phyloP scores from a whole-genome alignment of 2,888 invertebrate genomes.

The Ophonus ardosiacus region DNA sequence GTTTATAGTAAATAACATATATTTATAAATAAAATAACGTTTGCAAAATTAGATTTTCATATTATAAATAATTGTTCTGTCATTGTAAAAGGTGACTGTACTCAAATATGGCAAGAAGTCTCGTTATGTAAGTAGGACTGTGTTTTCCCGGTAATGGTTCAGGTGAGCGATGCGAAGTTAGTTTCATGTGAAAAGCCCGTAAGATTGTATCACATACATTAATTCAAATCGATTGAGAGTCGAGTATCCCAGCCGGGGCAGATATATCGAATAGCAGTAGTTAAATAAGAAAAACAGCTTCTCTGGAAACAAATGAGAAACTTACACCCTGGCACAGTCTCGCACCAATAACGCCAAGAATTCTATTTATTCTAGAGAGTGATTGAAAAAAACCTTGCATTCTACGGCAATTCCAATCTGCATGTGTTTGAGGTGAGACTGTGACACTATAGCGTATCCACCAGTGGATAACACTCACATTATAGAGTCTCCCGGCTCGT shows the following conservation, averaged over 20 bases:
- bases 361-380: conserved; percentile 70
- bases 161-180: neutral
- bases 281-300: conserved; percentile 60
- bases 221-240: conserved; percentile 34
- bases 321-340: conserved; percentile 67
- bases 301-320: conserved; percentile 59
- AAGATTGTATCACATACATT: conserved; percentile 13
- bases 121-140: neutral
- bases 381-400: conserved; percentile 71
- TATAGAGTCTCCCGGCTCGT: conserved; percentile 69
- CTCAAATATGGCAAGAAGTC: neutral
- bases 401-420: conserved; percentile 71
- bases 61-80: too few relatives aligned
- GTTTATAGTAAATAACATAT: too few relatives aligned
- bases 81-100: too few relatives aligned
- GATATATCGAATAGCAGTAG: conserved; percentile 39
- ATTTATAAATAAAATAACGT: too few relatives aligned
- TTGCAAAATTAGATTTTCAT: too few relatives aligned
- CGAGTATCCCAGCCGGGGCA: neutral
- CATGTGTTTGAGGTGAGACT: conserved; percentile 72
- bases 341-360: conserved; percentile 66
- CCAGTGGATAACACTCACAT: conserved; percentile 66
- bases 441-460: conserved; percentile 64
- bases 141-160: neutral
- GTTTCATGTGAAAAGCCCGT: conserved; percentile 10